Evolutionary conservation across 1,140 invertebrate genomes (phyloP).

Genomic region (Globodera ellingtonae): DNA sequence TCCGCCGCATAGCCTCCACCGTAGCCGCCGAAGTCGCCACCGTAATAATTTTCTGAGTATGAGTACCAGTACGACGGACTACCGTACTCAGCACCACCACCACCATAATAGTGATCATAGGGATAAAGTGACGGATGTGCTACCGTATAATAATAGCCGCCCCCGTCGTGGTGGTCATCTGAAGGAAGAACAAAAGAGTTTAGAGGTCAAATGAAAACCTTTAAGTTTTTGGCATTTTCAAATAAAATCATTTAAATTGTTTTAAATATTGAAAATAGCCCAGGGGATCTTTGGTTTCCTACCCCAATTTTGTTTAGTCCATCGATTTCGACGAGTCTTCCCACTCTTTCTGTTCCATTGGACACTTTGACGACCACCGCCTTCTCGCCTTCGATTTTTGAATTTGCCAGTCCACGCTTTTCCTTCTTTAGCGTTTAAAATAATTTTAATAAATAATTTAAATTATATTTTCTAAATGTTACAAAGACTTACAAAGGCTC

Average conservation of each 20-base stretch:
- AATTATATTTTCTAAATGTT: too few species aligned
- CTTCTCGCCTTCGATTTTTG: not conserved
- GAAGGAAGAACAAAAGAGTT: not conserved
- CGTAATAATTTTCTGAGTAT: not conserved
- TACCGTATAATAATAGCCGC: not conserved
- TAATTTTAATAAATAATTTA: not conserved
- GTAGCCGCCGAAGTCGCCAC: not conserved
- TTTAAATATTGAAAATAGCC: not conserved
- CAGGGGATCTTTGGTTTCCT: not conserved
- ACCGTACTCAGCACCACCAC: too few species aligned
- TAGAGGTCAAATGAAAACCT: too few species aligned
- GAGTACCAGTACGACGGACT: not conserved
- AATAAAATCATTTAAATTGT: too few species aligned
- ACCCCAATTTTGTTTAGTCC: not conserved
- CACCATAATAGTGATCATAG: not conserved
- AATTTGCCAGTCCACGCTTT: not conserved
- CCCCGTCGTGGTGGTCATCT: not conserved
- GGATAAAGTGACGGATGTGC: not conserved
- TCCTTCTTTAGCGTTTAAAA: not conserved
- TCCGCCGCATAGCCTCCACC: not conserved
- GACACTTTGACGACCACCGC: not conserved
- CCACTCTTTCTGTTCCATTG: not conserved
- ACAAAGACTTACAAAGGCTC: too few species aligned
- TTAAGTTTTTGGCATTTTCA: too few species aligned
- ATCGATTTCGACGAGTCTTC: not conserved